Evolutionary conservation across 1,140 invertebrate genomes (phyloP), one percentile per base, ranked within the genome.

Genomic region (Acromyrmex echinatior): DNA sequence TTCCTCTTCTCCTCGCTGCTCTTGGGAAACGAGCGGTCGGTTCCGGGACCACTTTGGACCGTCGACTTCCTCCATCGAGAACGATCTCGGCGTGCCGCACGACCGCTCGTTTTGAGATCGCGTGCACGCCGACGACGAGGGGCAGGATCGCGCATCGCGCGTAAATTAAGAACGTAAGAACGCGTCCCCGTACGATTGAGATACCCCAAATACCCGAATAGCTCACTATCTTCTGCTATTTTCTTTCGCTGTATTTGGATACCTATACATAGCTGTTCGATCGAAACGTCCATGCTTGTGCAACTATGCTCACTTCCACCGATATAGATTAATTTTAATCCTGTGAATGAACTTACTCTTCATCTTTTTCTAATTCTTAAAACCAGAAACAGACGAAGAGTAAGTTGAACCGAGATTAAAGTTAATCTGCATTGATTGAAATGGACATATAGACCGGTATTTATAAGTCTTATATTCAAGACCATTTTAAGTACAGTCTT

Each of bases 21-120:
- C 28, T 35, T 39, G 51, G 51, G 58, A 89, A 80, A 82, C 56
- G 68, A 80, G 49, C 35, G 31, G 6, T 18, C 63, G 31, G 14
- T 89, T 90, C 86, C 81, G 89, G 76, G 49, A 65, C 51, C 56
- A 66, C 70, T 77, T 77, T 77, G 16, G 14, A 60, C 79, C 21
- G 53, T 49, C 53, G 28, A 71, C 53, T 87, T 82, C 76, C 49
- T 68, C 51, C 49, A 35, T 28, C 60, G 58, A 12, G 6, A 51
- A 68, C n/a, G 49, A 12, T 12, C 66, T 70, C 68, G 60, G 35
- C 45, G 62, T 53, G 18, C 53, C 35, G 51, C 49, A 62, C 58
- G 68, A 63, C 21, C 39, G 71, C n/a, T 39, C 31, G 62, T 66
- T 79, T 66, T 53, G 21, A 31, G n/a, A 79, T 66, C 49, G 63